Conservation (phyloP, 2,113 vertebrate genomes). For the Actenoides lindsayi region DNA sequence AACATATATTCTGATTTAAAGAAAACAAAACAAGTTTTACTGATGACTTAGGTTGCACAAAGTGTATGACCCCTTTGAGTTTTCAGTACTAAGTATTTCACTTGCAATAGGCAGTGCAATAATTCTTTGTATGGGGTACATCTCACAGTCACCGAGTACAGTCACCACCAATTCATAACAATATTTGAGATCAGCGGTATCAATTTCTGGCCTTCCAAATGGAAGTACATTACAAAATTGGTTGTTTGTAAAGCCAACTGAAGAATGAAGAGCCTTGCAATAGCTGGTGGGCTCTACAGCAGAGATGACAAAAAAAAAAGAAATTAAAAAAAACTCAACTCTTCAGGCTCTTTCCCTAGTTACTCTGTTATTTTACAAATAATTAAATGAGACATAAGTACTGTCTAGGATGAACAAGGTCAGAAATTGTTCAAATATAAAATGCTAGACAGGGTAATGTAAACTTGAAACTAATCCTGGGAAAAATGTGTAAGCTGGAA, state of each 20-base stretch:
- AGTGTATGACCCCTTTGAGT: not conserved
- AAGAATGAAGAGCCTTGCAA: not conserved
- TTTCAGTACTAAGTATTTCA: not conserved
- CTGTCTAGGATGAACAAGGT: slow-evolving; percentile 43
- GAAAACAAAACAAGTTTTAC: not conserved
- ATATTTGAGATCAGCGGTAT: not conserved
- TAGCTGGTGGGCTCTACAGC: not conserved
- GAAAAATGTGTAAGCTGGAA: slow-evolving; percentile 18
- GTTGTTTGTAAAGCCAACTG: not conserved
- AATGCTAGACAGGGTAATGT: not conserved
- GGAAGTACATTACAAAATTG: not conserved
- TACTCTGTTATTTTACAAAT: slow-evolving; percentile 10
- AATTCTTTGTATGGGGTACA: not conserved
- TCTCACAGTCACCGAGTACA: not conserved
- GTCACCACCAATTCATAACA: not conserved
- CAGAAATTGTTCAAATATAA: slow-evolving; percentile 18
- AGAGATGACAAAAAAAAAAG: slow-evolving; percentile 27
- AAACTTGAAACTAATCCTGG: slow-evolving; percentile 22
- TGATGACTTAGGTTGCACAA: not conserved
- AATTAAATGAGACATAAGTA: slow-evolving; percentile 36
- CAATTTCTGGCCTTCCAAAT: not conserved
- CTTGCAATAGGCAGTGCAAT: not conserved
- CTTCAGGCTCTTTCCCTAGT: not conserved
- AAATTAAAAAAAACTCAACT: slow-evolving; percentile 9
- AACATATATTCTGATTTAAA: not conserved